These are phyloP conservation scores for Hyla sarda DNA, from an alignment of 2,113 vertebrate genomes.

Conservation along the genomic window DNA sequence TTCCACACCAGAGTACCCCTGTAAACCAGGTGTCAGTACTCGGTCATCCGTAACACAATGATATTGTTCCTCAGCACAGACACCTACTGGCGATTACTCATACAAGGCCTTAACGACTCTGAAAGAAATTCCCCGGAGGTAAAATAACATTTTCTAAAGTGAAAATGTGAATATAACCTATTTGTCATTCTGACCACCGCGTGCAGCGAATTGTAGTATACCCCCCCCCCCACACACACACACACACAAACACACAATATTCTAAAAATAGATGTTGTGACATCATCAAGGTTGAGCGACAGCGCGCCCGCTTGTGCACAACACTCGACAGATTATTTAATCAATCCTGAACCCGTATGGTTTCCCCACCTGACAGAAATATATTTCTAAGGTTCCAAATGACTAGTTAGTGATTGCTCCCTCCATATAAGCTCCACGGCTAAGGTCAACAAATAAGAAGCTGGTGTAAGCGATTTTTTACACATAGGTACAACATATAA, in stretches of 20 bases:
- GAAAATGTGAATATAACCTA: neutral
- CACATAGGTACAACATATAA: neutral
- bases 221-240: neutral
- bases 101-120: neutral
- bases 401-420: slow-evolving; percentile 10
- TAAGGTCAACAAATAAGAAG: neutral
- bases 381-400: neutral
- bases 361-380: too few species aligned
- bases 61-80: too few species aligned
- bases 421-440: neutral
- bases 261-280: slow-evolving; percentile 1
- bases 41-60: too few species aligned
- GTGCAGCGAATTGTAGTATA: neutral
- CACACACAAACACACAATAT: too few species aligned
- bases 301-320: too few species aligned
- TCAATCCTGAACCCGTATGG: too few species aligned
- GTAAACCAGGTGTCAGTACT: too few species aligned
- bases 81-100: too few species aligned
- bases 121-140: neutral
- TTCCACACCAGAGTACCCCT: too few species aligned
- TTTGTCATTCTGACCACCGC: neutral
- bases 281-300: neutral
- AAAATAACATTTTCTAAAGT: neutral
- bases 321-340: too few species aligned
- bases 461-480: neutral